A percentile compares a stretch with the other conserved stretches of the same genome.
Evolutionary conservation across 2,797 vertebrate species (phyloP).

Genomic region (Vultur gryphus): DNA sequence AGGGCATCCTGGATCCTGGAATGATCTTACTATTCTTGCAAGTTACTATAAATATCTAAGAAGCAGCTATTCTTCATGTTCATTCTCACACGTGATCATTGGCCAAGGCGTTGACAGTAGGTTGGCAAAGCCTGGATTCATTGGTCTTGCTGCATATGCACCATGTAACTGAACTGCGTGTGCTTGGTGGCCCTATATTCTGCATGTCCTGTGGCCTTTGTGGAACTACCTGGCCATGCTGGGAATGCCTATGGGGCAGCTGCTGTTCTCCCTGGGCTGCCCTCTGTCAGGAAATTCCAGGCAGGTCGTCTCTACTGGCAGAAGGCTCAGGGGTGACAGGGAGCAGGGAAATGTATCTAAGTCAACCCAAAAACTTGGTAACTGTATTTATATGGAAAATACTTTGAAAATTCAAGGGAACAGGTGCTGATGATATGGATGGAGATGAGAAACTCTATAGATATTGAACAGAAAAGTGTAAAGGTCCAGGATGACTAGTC

Average conservation of each 20-base stretch:
- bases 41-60: not conserved
- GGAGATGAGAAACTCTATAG: not conserved
- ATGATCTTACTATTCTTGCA: not conserved
- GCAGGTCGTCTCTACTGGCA: not conserved
- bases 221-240: not conserved
- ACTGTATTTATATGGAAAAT: not conserved
- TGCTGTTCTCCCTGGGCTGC: not conserved
- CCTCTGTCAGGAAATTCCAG: not conserved
- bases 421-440: not conserved
- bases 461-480: not conserved
- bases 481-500: not conserved
- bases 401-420: not conserved
- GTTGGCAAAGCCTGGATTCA: not conserved
- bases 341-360: not conserved
- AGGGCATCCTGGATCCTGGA: not conserved
- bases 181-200: not conserved
- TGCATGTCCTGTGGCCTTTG: accelerated
- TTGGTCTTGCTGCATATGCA: not conserved
- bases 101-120: not conserved
- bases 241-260: not conserved
- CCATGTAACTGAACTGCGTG: accelerated
- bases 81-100: not conserved
- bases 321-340: not conserved
- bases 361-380: not conserved
- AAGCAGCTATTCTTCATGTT: not conserved